A percentile compares a stretch with the other conserved stretches of the same genome.
Evolutionary conservation across 2,888 invertebrate species (phyloP).

Genomic region (Allacma fusca): DNA sequence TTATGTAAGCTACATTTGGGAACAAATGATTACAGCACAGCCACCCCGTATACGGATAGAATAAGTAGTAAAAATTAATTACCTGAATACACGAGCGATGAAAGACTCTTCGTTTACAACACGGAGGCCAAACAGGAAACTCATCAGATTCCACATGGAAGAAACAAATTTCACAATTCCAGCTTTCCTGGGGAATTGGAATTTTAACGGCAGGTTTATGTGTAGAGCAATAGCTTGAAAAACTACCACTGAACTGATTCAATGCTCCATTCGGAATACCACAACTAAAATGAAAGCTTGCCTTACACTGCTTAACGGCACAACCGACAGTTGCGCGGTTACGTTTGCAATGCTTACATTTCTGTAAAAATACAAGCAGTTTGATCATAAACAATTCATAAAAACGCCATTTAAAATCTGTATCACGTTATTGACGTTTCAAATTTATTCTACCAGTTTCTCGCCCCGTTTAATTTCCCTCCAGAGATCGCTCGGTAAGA

Average conservation of each 20-base stretch:
- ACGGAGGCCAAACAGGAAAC: constrained; percentile 73
- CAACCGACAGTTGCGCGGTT: constrained; percentile 79
- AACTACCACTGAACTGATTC: constrained; percentile 73
- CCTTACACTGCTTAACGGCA: constrained; percentile 71
- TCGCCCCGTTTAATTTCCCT: constrained; percentile 73
- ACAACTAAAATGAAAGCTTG: constrained; percentile 79
- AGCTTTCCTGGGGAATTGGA: constrained; percentile 62
- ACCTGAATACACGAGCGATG: constrained; percentile 78
- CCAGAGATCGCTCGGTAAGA: constrained; percentile 74
- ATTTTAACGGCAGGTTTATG: constrained; percentile 71
- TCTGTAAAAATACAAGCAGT: constrained; percentile 64
- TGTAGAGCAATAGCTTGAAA: constrained; percentile 71
- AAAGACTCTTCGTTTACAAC: constrained; percentile 81
- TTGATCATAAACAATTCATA: neutral
- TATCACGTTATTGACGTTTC: neutral
- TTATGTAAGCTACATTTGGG: no score
- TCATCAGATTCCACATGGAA: constrained; percentile 68
- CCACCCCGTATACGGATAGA: no score
- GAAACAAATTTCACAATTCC: constrained; percentile 76
- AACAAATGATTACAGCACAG: no score
- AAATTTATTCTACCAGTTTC: constrained; percentile 70
- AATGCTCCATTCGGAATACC: constrained; percentile 73
- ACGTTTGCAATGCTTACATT: constrained; percentile 74
- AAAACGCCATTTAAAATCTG: neutral
- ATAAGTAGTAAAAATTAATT: no score